Percentiles rank a stretch among this genome's conserved stretches.
These are phyloP conservation scores for Pristionchus maxplancki DNA, from an alignment of 2,888 invertebrate genomes.

Conservation along the genomic window DNA sequence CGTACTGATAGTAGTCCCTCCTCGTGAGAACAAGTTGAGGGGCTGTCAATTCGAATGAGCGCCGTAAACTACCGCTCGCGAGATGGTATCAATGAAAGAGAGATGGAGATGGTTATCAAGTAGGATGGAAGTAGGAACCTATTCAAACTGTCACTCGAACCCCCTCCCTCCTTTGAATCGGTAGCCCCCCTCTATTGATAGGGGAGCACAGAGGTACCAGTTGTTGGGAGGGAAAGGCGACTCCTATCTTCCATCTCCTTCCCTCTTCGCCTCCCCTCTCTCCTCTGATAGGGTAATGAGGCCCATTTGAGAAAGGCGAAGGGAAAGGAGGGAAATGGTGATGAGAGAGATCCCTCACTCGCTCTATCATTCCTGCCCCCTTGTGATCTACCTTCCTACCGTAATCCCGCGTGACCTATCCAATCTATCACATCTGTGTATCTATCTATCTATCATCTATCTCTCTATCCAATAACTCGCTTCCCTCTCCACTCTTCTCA, in stretches of 20 bases:
- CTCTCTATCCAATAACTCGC: conserved; percentile 33
- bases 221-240: conserved; percentile 19
- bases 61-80: conserved; percentile 35
- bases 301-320: neutral
- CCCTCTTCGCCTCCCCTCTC: neutral
- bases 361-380: conserved; percentile 8
- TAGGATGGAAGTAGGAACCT: neutral
- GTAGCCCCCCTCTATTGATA: conserved; percentile 42
- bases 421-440: neutral
- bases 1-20: neutral
- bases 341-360: conserved; percentile 17
- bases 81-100: neutral
- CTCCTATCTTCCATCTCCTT: conserved; percentile 35
- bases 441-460: conserved; percentile 34
- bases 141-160: conserved; percentile 46
- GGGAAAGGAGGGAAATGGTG: conserved; percentile 15
- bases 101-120: conserved; percentile 37
- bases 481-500: conserved; percentile 18
- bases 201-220: neutral
- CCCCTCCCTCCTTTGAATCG: conserved; percentile 18
- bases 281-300: conserved; percentile 47
- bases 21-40: neutral
- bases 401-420: neutral
- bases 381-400: conserved; percentile 29
- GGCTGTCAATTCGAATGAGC: conserved; percentile 35